Evolutionary conservation across 2,113 vertebrate genomes (phyloP).

Genomic region (Gallinago jamesoni): DNA sequence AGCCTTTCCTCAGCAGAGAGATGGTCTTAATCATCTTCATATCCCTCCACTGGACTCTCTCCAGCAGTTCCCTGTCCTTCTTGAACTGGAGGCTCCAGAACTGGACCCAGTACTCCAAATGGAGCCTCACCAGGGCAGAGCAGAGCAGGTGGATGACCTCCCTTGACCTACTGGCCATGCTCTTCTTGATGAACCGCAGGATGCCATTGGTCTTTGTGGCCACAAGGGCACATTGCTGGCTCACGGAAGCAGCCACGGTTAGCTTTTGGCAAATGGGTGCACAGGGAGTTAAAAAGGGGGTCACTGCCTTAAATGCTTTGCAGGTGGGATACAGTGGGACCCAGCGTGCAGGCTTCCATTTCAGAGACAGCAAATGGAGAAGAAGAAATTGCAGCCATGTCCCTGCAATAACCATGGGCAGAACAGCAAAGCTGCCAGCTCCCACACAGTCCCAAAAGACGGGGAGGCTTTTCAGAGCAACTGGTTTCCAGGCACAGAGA

Average conservation of each 20-base stretch:
- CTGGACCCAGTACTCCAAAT: neutral
- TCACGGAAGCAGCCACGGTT: neutral
- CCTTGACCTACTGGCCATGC: neutral
- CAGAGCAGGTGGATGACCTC: neutral
- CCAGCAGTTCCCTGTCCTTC: neutral
- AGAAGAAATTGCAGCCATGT: neutral
- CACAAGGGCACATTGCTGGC: neutral
- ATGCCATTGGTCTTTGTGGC: neutral
- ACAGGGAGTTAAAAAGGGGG: neutral
- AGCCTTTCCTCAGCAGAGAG: neutral
- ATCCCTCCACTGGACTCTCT: neutral
- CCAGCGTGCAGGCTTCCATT: accelerated
- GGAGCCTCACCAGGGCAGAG: neutral
- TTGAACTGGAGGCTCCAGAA: neutral
- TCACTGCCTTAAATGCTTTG: neutral
- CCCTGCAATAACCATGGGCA: neutral
- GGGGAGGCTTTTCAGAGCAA: neutral
- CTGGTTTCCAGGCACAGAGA: accelerated
- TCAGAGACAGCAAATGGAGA: neutral
- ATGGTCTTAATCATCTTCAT: neutral
- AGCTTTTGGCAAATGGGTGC: neutral
- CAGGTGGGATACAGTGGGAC: accelerated
- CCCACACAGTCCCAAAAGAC: neutral
- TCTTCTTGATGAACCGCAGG: neutral
- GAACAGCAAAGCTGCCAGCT: neutral